Base-by-base conservation (phyloP, 2,113 vertebrate species). In the Otus sunia region DNA sequence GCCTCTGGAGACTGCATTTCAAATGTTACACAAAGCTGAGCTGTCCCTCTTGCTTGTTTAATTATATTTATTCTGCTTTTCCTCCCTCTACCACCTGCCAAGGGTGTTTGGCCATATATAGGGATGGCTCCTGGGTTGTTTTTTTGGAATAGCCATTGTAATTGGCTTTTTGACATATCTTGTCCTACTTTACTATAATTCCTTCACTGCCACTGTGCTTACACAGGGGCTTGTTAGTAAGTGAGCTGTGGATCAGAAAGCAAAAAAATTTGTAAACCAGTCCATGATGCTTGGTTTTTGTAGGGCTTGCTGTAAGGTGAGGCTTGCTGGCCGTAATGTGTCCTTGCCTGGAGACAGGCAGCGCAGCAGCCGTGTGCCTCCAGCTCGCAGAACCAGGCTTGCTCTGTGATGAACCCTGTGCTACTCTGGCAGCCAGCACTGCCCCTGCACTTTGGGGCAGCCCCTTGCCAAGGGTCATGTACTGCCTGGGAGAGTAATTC, bases 41-140 rank as follows among this genome's bases (percentile, higher is more conserved):
- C 74, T 71, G 92, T 47, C 79, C 29, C 22, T 76, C 84, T 92
- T 76, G 58, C 88, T 52, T 73, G 9, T 84, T 88, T 92, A 93
- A 90, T 86, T 86, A 50, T 93, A 67, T 93, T 77, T 94, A 59
- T 94, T 81, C 63, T 81, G 50, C n/a, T 90, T 90, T 82, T 41
- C 29, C 2, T 64, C 15, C 71, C 12, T 14, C n/a, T 10, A 30
- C 6, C 2, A 29, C 60, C 69, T 71, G 82, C 59, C 50, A 72
- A 75, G 68, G 58, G 39, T 74, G n/a, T 69, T 88, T 81, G 59
- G 26, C 43, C 15, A 14, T 34, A 39, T 63, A 19, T 50, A 43
- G 66, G 32, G 53, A 71, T 67, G 30, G 64, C 66, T 95, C 3
- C 15, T 72, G 68, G 36, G 36, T 56, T 78, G 19, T 20, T 71